These are phyloP conservation scores for Calcarius lapponicus DNA, from an alignment of 2,797 vertebrate genomes.

Conservation along the genomic window DNA sequence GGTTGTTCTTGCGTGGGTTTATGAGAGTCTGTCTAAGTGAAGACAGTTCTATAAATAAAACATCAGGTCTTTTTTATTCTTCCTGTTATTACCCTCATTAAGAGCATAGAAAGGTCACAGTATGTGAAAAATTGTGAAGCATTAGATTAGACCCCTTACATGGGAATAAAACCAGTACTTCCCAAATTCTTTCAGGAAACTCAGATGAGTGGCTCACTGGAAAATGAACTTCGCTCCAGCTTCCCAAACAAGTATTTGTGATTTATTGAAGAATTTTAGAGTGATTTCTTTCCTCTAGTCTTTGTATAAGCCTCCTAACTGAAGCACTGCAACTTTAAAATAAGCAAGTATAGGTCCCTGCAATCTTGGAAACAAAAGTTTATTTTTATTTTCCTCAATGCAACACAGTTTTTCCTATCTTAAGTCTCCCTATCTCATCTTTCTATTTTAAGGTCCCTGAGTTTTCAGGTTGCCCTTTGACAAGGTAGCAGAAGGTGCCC, in stretches of 20 bases:
- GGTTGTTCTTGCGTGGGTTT: neutral
- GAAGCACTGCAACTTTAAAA: neutral
- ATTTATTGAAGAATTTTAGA: neutral
- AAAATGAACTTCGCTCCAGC: neutral
- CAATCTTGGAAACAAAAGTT: neutral
- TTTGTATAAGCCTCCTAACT: neutral
- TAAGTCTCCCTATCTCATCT: neutral
- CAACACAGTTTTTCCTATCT: neutral
- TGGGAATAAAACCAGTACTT: neutral
- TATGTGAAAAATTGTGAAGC: neutral
- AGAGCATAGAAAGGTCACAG: neutral
- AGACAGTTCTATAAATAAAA: conserved; percentile 28
- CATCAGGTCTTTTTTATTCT: neutral
- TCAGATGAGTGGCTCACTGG: neutral
- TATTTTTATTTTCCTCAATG: neutral
- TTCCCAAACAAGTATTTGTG: neutral
- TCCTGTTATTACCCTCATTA: neutral
- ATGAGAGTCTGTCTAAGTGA: neutral
- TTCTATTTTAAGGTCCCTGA: neutral
- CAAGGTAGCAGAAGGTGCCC: neutral
- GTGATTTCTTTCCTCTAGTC: neutral
- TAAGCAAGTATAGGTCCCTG: neutral
- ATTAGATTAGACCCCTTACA: neutral
- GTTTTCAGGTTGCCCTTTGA: neutral
- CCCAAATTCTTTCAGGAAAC: neutral